Conservation (phyloP, 2,113 vertebrate species). For the Malurus melanocephalus region DNA sequence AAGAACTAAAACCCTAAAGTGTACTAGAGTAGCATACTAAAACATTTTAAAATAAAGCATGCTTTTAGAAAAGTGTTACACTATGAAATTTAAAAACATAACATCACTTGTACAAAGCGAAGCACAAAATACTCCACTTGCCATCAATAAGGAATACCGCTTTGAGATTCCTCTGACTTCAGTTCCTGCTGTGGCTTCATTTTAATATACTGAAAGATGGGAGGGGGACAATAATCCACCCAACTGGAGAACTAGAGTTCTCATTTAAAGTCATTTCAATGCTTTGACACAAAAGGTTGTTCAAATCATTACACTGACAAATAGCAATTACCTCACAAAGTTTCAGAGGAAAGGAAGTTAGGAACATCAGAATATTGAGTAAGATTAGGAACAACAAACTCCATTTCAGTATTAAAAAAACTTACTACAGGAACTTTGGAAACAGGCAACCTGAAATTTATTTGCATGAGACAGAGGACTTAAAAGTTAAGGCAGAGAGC, state of each 20-base stretch:
- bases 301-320: background rate
- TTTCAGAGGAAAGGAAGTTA: background rate
- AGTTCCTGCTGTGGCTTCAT: background rate
- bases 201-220: background rate
- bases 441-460: background rate
- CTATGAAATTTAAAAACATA: background rate
- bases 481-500: background rate
- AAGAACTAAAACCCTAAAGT: background rate
- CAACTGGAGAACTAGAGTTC: background rate
- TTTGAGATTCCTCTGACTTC: background rate
- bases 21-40: background rate
- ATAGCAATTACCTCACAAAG: background rate
- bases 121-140: background rate
- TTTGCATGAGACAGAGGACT: background rate
- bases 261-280: background rate
- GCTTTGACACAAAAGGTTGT: background rate
- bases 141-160: too few species aligned
- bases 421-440: background rate
- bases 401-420: background rate
- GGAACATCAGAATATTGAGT: background rate
- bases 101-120: background rate
- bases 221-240: too few species aligned
- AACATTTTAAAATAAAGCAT: background rate
- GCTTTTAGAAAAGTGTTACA: background rate
- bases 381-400: background rate